phyloP scores from a whole-genome alignment of 1,140 invertebrate genomes.

The Dreissena polymorpha region DNA sequence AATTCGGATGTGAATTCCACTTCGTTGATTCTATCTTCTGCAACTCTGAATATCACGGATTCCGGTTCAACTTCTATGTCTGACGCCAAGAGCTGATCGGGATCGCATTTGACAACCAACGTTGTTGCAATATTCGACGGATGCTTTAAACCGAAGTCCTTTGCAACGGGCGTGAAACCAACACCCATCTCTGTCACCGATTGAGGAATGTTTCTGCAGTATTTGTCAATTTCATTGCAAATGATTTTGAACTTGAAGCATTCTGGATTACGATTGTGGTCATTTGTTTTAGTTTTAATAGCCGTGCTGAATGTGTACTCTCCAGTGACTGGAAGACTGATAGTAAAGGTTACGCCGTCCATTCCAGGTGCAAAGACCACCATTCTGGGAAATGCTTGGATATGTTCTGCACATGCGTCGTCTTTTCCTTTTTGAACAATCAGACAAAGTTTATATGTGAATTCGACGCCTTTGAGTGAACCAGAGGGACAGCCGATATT shows the following conservation, averaged over 20 bases:
- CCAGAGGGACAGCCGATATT: neutral
- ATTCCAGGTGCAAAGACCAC: constrained; percentile 3
- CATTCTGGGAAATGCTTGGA: neutral
- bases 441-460: neutral
- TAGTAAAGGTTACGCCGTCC: neutral
- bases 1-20: neutral
- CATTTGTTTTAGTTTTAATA: neutral
- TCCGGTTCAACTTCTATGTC: no score
- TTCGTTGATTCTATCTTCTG: neutral
- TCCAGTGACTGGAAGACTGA: neutral
- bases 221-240: neutral
- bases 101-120: neutral
- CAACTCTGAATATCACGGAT: neutral
- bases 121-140: neutral
- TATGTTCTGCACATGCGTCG: neutral
- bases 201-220: neutral
- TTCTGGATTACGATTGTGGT: neutral
- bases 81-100: no score
- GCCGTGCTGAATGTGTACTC: neutral
- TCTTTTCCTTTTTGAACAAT: neutral
- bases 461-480: neutral
- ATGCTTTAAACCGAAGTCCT: neutral
- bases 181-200: neutral
- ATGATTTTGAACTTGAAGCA: neutral
- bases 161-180: neutral